Conservation (phyloP, 2,113 vertebrate species). For the Cheirogaleus medius region DNA sequence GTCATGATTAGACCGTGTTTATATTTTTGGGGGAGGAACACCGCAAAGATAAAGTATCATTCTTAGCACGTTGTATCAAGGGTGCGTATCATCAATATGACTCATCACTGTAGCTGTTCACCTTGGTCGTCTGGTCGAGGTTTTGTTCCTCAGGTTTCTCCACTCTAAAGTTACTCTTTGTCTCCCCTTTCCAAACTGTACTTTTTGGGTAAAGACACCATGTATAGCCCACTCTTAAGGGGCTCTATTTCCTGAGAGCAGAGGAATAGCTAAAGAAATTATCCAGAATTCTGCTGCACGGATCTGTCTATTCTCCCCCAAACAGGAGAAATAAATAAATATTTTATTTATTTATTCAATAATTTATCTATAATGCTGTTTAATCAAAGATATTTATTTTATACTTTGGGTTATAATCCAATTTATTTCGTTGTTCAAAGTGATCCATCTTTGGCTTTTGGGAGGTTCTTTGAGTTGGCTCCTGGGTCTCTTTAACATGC, state of each 20-base stretch:
- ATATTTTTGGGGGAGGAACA: neutral
- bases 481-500: neutral
- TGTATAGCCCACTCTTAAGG: fast-evolving
- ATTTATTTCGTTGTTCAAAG: neutral
- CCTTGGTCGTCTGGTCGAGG: neutral
- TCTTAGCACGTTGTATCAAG: neutral
- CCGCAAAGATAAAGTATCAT: too few relatives aligned
- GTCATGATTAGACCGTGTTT: neutral
- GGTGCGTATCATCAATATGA: neutral
- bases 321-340: too few relatives aligned
- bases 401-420: neutral
- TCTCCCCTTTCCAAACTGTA: neutral
- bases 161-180: neutral
- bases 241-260: neutral
- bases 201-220: neutral
- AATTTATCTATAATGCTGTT: neutral
- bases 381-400: neutral
- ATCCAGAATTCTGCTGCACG: neutral
- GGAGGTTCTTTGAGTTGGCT: neutral
- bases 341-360: neutral
- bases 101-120: neutral
- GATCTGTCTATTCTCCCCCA: neutral
- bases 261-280: neutral
- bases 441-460: neutral
- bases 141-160: neutral